Conservation (phyloP, 2,113 vertebrate species). For the Microtus richardsoni region DNA sequence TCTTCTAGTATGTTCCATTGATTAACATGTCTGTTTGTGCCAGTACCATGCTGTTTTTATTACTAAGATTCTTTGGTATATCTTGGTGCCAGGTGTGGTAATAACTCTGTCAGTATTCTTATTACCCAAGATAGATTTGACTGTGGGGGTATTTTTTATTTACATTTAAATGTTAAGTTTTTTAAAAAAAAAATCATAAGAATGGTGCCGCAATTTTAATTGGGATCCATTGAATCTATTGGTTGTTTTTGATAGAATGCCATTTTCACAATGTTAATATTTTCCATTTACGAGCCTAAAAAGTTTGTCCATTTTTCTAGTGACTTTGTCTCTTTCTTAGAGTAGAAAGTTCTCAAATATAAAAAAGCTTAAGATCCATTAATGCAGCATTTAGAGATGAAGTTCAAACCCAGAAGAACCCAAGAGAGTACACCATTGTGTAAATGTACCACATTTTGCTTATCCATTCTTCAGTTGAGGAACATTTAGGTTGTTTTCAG, state of each 20-base stretch:
- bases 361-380: slow-evolving; percentile 88
- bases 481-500: too few relatives aligned
- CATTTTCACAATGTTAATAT: not conserved
- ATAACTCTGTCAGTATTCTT: not conserved
- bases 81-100: not conserved
- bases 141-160: not conserved
- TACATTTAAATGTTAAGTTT: not conserved
- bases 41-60: not conserved
- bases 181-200: not conserved
- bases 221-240: not conserved
- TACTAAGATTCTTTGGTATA: not conserved
- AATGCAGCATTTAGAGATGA: slow-evolving; percentile 90
- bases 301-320: not conserved
- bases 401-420: slow-evolving; percentile 85
- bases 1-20: not conserved
- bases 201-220: not conserved
- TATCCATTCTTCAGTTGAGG: too few relatives aligned
- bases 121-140: not conserved
- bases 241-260: not conserved
- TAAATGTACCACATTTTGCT: too few relatives aligned
- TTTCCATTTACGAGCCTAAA: not conserved
- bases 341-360: slow-evolving; percentile 88
- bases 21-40: not conserved
- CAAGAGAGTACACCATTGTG: too few relatives aligned
- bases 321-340: not conserved